Conservation (phyloP, 2,888 invertebrate species). For the Reticulitermes lucifugus region DNA sequence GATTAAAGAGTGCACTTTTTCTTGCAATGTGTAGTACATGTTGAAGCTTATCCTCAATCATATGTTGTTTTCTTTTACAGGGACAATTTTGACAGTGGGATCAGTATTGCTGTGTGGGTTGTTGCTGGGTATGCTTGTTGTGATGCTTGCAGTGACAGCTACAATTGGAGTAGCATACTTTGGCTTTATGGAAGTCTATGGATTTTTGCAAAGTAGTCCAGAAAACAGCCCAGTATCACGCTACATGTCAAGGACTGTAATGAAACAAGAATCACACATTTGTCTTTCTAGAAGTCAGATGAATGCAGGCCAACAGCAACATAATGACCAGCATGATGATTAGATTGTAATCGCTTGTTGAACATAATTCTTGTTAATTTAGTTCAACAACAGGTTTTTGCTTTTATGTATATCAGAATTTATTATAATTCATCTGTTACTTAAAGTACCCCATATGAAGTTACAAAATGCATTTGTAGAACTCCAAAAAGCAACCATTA, state of each 20-base stretch:
- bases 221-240: slow-evolving; percentile 44
- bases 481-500: too few species aligned
- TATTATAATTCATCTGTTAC: too few species aligned
- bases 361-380: too few species aligned
- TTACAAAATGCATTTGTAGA: too few species aligned
- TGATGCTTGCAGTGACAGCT: slow-evolving; percentile 47
- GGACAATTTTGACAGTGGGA: slow-evolving; percentile 53
- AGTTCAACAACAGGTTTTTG: too few species aligned
- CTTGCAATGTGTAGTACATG: neutral
- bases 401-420: too few species aligned
- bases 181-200: slow-evolving; percentile 48
- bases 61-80: slow-evolving; percentile 44
- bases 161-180: slow-evolving; percentile 49
- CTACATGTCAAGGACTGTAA: slow-evolving; percentile 30
- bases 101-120: slow-evolving; percentile 52
- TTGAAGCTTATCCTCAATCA: neutral
- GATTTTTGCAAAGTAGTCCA: slow-evolving; percentile 43
- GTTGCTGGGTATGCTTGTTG: slow-evolving; percentile 50
- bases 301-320: neutral
- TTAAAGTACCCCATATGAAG: too few species aligned
- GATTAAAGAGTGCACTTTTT: too few species aligned
- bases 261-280: neutral
- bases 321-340: neutral
- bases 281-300: neutral
- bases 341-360: neutral